Base-by-base conservation (phyloP, 2,888 invertebrate species). In the Salticus scenicus region DNA sequence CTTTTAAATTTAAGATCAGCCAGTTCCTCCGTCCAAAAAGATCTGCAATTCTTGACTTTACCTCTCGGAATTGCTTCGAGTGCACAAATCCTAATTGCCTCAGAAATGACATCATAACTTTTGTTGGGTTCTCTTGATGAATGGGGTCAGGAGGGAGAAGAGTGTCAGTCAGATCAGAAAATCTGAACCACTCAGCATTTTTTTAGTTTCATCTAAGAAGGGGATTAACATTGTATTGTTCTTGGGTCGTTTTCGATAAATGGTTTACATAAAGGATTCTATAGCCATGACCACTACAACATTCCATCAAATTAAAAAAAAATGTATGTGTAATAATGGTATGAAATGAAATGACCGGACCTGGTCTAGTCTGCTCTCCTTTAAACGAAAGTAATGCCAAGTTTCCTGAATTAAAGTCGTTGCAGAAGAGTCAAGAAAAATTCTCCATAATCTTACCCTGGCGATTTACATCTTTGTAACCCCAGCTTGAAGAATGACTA, bases 151-250 rank as follows among this genome's bases (percentile, higher is more conserved):
- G 47, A 47, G 47, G 12, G 12, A 42, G 71, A 28, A 71, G 20
- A 0, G 20, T 8, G 28, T 47, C 57, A 30, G 73, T 73, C 57
- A 74, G 27, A 1, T 64, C 17, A 17, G 24, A 37, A 74, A 37
- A 74, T 64, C 1, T 64, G n/a, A n/a, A 0, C 74, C 27, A 63
- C 27, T 75, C 20, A 42, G 75, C 67, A n/a, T 66, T 66, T 31
- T 67, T 74, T 12, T 42, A 17, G n/a, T 75, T 75, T 66, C 75
- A 75, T 33, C 75, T 75, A 67, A 63, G 64, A 10, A 74, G 37
- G n/a, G n/a, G 31, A 31, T 28, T 51, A 0, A 24, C 5, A 63
- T 63, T 14, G 24, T 4, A 20, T 20, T 73, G 73, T 17, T 37
- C 17, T 7, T 37, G 24, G 33, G 20, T 8, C 12, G 5, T 8